Evolutionary conservation across 2,113 vertebrate species (phyloP), one percentile per base, ranked within the genome.

Genomic region (Chionodraco myersi): DNA sequence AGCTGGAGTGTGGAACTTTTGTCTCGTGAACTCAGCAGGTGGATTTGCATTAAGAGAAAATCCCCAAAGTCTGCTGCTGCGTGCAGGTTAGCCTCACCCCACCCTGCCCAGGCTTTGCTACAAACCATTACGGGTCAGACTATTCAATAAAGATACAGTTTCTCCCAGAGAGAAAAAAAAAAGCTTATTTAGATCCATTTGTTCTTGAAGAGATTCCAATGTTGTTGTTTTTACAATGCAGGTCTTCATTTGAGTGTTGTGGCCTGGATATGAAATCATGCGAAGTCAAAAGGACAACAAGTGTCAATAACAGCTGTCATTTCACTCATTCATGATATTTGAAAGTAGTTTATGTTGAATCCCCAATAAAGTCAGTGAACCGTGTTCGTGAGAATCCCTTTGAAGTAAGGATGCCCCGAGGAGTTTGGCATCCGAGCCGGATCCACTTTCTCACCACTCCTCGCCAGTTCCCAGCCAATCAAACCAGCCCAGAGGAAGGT

Each of bases 391-490:
- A 62, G 66, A 79, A 78, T 52, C 79, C 54, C 67, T 73, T 26
- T 85, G 83, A 72, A 75, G 75, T 85, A 63, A 78, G 75, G 77
- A 71, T 69, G 82, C 80, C 86, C 78, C 4, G 62, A 84, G 80
- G 91, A 52, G 74, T 48, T 64, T 72, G 80, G 77, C 62, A 72
- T 44, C 3, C 0, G 16, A 78, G 70, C 58, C 75, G 21, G 9
- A 73, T 44, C 30, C 49, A 49, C 63, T 72, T 80, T 89, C 87
- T 48, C 73, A 77, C 77, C 86, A 45, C 88, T 82, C 85, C 83
- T 78, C 71, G 6, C 0, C 0, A 49, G 23, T 23, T 83, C 72
- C 63, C 54, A 44, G 65, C 60, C 53, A 79, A 71, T 80, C 44
- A 74, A 54, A 79, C 77, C 36, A 52, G 70, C 72, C 8, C 68